Conservation (phyloP, 1,140 invertebrate species). For the Papilio aristodemus region DNA sequence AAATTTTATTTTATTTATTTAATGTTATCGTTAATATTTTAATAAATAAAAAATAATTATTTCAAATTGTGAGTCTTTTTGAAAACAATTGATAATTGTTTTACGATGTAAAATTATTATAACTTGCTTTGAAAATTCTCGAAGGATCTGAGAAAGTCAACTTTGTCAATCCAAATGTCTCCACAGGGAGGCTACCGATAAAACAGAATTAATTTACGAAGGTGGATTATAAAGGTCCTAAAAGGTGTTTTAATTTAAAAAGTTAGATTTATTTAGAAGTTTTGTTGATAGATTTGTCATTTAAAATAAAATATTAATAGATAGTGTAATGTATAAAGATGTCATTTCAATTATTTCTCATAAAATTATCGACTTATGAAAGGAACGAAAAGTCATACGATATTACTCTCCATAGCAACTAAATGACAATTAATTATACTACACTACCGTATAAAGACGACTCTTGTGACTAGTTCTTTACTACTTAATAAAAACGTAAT, state of each 20-base stretch:
- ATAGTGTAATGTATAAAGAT: not conserved
- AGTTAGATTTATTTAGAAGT: not conserved
- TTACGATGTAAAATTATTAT: not conserved
- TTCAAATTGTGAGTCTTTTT: not conserved
- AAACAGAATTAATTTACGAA: slow-evolving; percentile 27
- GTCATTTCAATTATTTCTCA: not conserved
- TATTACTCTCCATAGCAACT: no score
- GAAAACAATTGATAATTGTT: not conserved
- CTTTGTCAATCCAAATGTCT: slow-evolving; percentile 25
- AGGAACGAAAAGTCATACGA: no score
- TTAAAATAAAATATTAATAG: no score
- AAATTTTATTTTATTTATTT: no score
- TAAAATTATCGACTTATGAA: no score
- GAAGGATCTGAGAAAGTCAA: slow-evolving; percentile 1
- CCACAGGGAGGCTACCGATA: not conserved
- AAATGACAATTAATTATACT: no score
- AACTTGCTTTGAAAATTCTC: slow-evolving; percentile 3
- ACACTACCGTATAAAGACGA: no score
- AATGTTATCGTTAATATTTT: no score
- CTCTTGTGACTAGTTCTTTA: no score
- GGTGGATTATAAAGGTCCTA: slow-evolving; percentile 19
- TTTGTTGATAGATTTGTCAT: not conserved
- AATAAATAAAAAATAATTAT: not conserved
- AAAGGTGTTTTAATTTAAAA: not conserved
- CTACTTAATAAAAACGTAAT: no score